Evolutionary conservation across 2,113 vertebrate species (phyloP).

Genomic region (Capra hircus): DNA sequence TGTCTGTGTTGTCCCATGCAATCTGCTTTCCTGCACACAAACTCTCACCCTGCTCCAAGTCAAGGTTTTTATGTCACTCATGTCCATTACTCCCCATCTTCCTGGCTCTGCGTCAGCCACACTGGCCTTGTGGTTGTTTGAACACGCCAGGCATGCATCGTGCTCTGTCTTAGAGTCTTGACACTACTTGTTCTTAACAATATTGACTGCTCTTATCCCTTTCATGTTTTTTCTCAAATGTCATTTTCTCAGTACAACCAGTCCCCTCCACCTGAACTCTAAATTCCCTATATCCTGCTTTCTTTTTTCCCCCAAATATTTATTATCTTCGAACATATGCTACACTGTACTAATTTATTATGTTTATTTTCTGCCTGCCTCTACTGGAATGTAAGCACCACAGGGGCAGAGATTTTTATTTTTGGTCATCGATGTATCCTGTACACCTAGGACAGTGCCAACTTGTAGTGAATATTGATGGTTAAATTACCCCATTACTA

Average conservation of each 20-base stretch:
- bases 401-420: background rate
- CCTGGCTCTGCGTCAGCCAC: background rate
- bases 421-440: background rate
- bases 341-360: background rate
- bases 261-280: background rate
- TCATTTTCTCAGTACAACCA: background rate
- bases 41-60: no score
- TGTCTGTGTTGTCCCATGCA: background rate
- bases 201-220: background rate
- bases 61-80: background rate
- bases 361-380: background rate
- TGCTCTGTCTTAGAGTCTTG: background rate
- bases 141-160: accelerated
- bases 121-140: background rate
- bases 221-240: background rate
- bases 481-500: background rate
- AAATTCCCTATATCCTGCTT: background rate
- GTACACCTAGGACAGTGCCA: background rate
- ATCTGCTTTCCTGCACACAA: background rate
- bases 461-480: background rate
- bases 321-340: background rate
- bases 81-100: background rate
- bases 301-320: background rate
- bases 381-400: background rate
- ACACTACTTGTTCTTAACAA: background rate